phyloP scores from a whole-genome alignment of 1,140 invertebrate species.

The Megalopta genalis region DNA sequence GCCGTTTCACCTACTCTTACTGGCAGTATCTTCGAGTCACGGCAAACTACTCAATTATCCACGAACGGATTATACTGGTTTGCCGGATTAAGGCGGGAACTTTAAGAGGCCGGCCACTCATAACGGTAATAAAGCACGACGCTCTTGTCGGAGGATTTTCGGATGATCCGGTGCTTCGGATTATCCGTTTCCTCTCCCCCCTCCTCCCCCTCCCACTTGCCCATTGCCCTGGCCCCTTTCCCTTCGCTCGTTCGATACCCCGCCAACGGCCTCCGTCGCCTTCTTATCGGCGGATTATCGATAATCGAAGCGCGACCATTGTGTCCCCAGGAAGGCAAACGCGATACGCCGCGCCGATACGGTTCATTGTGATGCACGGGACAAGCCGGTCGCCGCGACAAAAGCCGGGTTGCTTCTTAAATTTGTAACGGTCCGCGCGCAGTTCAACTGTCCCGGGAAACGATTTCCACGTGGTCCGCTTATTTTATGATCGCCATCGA shows the following conservation, averaged over 20 bases:
- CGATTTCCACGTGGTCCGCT: not conserved
- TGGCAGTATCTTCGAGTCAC: conserved; percentile 1
- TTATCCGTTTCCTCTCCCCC: conserved; percentile 8
- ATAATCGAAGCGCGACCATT: conserved; percentile 42
- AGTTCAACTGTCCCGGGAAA: not conserved
- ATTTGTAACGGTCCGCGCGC: not conserved
- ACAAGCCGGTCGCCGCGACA: not conserved
- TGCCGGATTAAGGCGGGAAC: conserved; percentile 40
- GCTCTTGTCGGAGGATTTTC: conserved; percentile 30
- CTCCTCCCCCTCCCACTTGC: no score
- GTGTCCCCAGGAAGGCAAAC: conserved; percentile 8
- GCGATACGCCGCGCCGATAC: not conserved
- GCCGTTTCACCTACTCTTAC: not conserved
- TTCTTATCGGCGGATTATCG: conserved; percentile 39
- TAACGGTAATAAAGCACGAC: conserved; percentile 45
- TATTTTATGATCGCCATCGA: not conserved
- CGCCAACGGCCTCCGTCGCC: no score
- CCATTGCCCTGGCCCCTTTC: no score
- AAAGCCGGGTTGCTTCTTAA: not conserved
- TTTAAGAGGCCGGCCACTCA: conserved; percentile 21
- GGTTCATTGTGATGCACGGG: not conserved
- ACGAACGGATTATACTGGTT: conserved; percentile 38
- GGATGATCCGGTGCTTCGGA: conserved; percentile 31
- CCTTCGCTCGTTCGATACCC: no score
- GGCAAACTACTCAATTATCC: conserved; percentile 43